Evolutionary conservation across 2,113 vertebrate species (phyloP), one percentile per base, ranked within the genome.

Genomic region (Myrmecophaga tridactyla): DNA sequence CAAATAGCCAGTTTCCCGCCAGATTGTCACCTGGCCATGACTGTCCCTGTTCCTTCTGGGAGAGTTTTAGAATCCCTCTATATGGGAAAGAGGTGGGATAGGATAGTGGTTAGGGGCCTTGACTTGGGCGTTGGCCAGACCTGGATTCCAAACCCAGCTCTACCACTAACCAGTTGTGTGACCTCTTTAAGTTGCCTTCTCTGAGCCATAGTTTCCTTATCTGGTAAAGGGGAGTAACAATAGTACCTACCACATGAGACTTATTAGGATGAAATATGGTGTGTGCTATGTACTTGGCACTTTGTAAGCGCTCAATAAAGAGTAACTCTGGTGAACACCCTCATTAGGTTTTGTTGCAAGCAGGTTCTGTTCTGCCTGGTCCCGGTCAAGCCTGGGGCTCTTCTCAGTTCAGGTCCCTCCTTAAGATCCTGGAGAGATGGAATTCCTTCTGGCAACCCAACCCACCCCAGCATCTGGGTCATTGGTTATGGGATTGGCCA

Each of bases 61-160:
- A 89, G 80, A 93, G 60, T 92, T 90, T 96, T 86, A 92, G 51
- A 92, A 81, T 92, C 41, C 90, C 36, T 93, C 48, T 5, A 34
- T 70, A 46, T 85, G 63, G 81, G 70, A 89, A 91, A 95, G 89
- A 92, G 84, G 70, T 39, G 27, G 90, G 48, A 82, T 65, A 75
- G 17, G 65, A 39, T 48, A 58, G 34, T 48, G 9, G 75, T 76
- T 83, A 56, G 93, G 60, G 51, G 23, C 69, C 58, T 89, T 60
- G 60, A 87, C 76, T 86, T 91, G 78, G 69, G 51, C 18, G 2
- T 75, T 75, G 89, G 72, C 67, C 70, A 84, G 39, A 65, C 63
- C 43, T 77, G 85, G 84, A 96, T 95, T 97, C 94, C 82, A 94
- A 94, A 93, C 29, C 43, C 43, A 95, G 63, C 56, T 82, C 63